A percentile compares a stretch with the other conserved stretches of the same genome.
phyloP scores from a whole-genome alignment of 2,888 invertebrate species.

The Orchesellides sinensis region DNA sequence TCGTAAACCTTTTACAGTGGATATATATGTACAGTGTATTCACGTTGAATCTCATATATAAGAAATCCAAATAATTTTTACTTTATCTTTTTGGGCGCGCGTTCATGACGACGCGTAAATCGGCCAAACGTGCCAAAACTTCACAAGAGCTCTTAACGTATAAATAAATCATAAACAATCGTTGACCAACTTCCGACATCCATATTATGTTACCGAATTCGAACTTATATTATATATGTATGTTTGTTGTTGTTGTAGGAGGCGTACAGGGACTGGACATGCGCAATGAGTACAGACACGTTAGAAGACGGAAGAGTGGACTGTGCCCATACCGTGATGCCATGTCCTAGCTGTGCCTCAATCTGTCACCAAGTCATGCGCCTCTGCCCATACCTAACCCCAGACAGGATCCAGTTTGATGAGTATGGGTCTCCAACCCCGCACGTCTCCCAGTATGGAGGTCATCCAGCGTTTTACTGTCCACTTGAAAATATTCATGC shows the following conservation, averaged over 20 bases:
- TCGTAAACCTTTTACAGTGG: no score
- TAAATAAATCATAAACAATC: no score
- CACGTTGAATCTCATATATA: no score
- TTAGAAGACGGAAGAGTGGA: slow-evolving; percentile 58
- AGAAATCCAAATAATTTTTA: no score
- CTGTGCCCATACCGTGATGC: slow-evolving; percentile 66
- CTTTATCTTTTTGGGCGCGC: no score
- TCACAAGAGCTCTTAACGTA: no score
- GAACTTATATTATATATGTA: no score
- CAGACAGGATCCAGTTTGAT: slow-evolving; percentile 71
- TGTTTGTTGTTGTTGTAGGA: slow-evolving; percentile 61
- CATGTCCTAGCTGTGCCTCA: slow-evolving; percentile 74
- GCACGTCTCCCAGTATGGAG: slow-evolving; percentile 73
- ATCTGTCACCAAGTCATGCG: slow-evolving; percentile 74
- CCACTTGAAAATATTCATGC: slow-evolving; percentile 66
- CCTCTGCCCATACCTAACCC: slow-evolving; percentile 73
- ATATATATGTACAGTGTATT: no score
- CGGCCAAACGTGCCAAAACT: no score
- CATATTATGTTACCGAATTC: no score
- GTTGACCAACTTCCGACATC: no score
- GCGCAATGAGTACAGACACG: slow-evolving; percentile 70
- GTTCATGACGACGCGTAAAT: no score
- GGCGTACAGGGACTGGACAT: slow-evolving; percentile 74
- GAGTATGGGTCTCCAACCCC: slow-evolving; percentile 37
- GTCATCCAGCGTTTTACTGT: slow-evolving; percentile 74